phyloP scores from a whole-genome alignment of 2,888 invertebrate genomes.

The Hedychridium roseum region DNA sequence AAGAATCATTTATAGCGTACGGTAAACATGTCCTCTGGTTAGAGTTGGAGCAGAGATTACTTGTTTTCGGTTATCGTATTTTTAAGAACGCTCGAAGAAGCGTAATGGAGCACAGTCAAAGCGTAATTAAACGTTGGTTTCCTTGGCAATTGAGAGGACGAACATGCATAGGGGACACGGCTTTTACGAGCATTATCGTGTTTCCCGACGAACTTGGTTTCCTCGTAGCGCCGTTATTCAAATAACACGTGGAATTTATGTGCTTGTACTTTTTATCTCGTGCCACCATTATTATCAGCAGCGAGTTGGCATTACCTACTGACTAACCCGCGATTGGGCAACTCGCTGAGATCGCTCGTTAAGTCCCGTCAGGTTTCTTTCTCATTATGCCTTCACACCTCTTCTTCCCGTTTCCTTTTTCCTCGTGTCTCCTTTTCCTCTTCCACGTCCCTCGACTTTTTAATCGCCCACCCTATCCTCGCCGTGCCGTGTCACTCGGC shows the following conservation, averaged over 20 bases:
- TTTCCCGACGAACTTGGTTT: slow-evolving; percentile 39
- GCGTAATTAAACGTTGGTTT: too few relatives aligned
- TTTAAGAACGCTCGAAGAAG: too few relatives aligned
- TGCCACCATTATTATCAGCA: slow-evolving; percentile 18
- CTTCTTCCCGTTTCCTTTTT: slow-evolving; percentile 15
- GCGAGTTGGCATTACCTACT: neutral
- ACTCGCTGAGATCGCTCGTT: slow-evolving; percentile 29
- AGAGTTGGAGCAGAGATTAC: too few relatives aligned
- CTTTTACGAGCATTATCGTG: too few relatives aligned
- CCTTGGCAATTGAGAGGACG: too few relatives aligned
- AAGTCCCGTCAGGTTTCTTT: slow-evolving; percentile 25
- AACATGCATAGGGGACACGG: too few relatives aligned
- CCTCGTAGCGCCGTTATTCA: slow-evolving; percentile 34
- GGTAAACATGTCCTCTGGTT: too few relatives aligned
- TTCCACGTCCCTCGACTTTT: slow-evolving; percentile 10
- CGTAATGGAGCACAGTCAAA: too few relatives aligned
- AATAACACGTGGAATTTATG: slow-evolving; percentile 40
- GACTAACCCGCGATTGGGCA: slow-evolving; percentile 24
- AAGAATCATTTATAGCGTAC: too few relatives aligned
- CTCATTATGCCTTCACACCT: slow-evolving; percentile 29
- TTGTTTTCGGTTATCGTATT: too few relatives aligned
- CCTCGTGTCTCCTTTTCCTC: too few relatives aligned
- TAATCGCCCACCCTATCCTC: slow-evolving; percentile 12
- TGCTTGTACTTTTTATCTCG: slow-evolving; percentile 34
- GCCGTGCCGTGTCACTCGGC: slow-evolving; percentile 33